Evolutionary conservation across 1,140 invertebrate species (phyloP), one percentile per base, ranked within the genome.

Genomic region (Mesaphorura yosii): DNA sequence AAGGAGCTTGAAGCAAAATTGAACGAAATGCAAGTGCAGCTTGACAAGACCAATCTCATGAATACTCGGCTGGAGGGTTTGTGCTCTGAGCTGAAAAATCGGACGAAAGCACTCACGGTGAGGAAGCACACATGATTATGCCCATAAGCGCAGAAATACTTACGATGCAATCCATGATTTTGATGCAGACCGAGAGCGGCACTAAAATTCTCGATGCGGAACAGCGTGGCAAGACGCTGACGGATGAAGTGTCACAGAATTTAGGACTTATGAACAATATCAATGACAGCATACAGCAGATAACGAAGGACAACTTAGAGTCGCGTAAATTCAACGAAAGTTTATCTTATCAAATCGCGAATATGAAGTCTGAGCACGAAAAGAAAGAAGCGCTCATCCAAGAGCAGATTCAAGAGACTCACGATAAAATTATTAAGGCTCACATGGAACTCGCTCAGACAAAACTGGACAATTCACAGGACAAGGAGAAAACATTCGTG

Each of bases 61-160:
- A 45, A 53, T 34, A 49, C 52, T 19, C 49, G 56, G 1, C 37
- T 62, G 17, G 60, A 62, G 37, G 42, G 39, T 22, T 42, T 62
- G n/a, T 55, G 57, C 41, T 57, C 54, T 38, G 60, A 58, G 29
- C 47, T 62, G 22, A 48, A 62, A 31, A 62, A 56, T 22, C 52
- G 55, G 29, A 58, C 53, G 5, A 49, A 56, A 48, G 46, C 45
- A 27, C 55, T 59, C 37, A 62, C 58, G 49, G 60, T 62, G 51
- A 23, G 20, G 15, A 14, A 39, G 14, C 31, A 42, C 20, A 47
- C 2, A 25, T 17, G 37, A 17, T 34, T 46, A 37, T 4, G 15
- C n/a, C 10, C 23, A 25, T 5, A 52, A 2, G 27, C 20, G 4
- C 22, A 1, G 7, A n/a, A 44, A 27, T 26, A 42, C 12, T 46